Percentiles rank a stretch among this genome's conserved stretches.
Conservation (phyloP, 2,888 invertebrate species). For the Sinopyrophorus schimmeli region DNA sequence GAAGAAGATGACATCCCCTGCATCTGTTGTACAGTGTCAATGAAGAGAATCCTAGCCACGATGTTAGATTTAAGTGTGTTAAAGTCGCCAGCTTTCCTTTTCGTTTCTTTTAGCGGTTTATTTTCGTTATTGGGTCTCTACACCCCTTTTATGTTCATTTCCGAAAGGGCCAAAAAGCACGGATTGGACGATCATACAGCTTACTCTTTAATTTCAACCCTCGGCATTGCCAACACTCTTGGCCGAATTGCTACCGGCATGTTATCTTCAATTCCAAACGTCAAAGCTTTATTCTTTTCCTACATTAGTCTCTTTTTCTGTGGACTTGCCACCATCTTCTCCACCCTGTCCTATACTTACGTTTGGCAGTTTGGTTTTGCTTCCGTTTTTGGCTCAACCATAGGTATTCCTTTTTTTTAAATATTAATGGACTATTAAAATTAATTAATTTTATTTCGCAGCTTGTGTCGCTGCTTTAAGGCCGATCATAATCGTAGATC, state of each 20-base stretch:
- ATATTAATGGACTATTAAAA: too few species aligned
- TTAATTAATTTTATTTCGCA: slow-evolving; percentile 51
- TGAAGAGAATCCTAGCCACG: slow-evolving; percentile 45
- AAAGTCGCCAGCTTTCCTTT: slow-evolving; percentile 46
- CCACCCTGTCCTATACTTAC: slow-evolving; percentile 56
- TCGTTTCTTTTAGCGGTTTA: slow-evolving; percentile 59
- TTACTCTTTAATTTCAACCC: slow-evolving; percentile 65
- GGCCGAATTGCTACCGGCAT: slow-evolving; percentile 70
- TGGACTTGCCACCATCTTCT: slow-evolving; percentile 59
- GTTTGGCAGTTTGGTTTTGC: slow-evolving; percentile 63
- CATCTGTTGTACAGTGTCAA: slow-evolving; percentile 48
- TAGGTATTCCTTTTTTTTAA: too few species aligned
- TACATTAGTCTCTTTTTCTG: slow-evolving; percentile 60
- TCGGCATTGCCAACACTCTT: slow-evolving; percentile 75
- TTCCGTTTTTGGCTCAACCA: slow-evolving; percentile 66
- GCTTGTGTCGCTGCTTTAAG: slow-evolving; percentile 77
- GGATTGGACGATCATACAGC: slow-evolving; percentile 56
- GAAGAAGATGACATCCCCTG: slow-evolving; percentile 56
- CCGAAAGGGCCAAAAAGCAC: slow-evolving; percentile 57
- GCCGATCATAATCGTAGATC: slow-evolving; percentile 83
- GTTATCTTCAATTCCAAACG: slow-evolving; percentile 60
- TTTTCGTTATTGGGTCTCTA: slow-evolving; percentile 77
- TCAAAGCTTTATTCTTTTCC: slow-evolving; percentile 68
- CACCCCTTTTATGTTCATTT: slow-evolving; percentile 74
- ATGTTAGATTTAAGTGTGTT: slow-evolving; percentile 48